Evolutionary conservation across 1,140 invertebrate species (phyloP), one percentile per base, ranked within the genome.

Genomic region (Dryas iulia): DNA sequence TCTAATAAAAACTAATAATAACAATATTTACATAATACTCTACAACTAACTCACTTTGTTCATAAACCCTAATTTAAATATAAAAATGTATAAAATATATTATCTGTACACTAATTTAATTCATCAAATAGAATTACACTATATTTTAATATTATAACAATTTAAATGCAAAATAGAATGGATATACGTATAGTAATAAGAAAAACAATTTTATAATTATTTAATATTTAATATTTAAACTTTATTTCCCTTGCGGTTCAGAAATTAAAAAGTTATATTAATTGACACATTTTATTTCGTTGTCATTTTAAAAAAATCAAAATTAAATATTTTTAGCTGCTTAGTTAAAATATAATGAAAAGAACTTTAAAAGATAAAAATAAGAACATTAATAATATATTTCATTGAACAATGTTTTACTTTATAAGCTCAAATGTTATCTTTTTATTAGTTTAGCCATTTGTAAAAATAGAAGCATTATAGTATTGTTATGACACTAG

Each of bases 31-130:
- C 53, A 56, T 12, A 56, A 56, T 25, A 56, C 24, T 12, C 5
- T 56, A 56, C n/a, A 25, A 54, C 24, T 25, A 54, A 56, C 10
- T 56, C 23, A 25, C 24, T 53, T 53, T 56, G 53, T 56, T 56
- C 23, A 25, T 26, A 25, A 25, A 56, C 12, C 24, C 24, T 56
- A 24, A 25, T 56, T 56, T 26, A 26, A 56, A 56, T 25, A 56
- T 54, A 56, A 56, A 56, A 14, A 56, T 25, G 24, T 56, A 56
- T n/a, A 25, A 53, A 56, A 56, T 56, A 56, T 56, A 14, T 56
- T 56, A 56, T 56, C 24, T 56, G 23, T 56, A n/a, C 53, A 56
- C 24, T 56, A 25, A 26, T 10, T 56, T 26, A 56, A 26, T n/a
- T n/a, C n/a, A n/a, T 47, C 14, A 18, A 18, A 18, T 21, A 18